These are phyloP conservation scores for Leptobrachium leishanense DNA, from an alignment of 2,113 vertebrate species.

Conservation along the genomic window DNA sequence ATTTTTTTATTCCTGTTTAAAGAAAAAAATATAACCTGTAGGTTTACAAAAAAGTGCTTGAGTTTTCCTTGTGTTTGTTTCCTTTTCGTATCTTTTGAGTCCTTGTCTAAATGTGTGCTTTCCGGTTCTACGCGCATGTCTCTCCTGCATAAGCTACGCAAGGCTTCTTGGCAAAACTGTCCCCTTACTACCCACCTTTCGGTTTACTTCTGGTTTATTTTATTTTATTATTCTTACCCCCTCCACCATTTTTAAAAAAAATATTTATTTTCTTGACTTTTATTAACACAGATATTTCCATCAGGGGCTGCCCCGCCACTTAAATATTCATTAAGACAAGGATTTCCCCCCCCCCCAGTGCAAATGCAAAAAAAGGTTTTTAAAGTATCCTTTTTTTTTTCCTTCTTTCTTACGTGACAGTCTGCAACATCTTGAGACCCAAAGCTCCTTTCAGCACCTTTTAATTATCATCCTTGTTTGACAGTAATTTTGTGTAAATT, in stretches of 20 bases:
- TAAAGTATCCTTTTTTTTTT: constrained; percentile 21
- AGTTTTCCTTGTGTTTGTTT: too few species aligned
- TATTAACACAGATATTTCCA: constrained; percentile 71
- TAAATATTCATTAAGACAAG: constrained; percentile 57
- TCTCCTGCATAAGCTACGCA: constrained; percentile 71
- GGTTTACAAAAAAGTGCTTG: too few species aligned
- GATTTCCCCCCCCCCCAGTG: constrained; percentile 58
- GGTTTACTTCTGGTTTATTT: constrained; percentile 51
- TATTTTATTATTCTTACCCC: constrained; percentile 54
- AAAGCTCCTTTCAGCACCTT: constrained; percentile 62
- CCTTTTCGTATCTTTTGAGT: too few species aligned
- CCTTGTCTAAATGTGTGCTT: constrained; percentile 32
- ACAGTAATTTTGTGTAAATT: constrained; percentile 70
- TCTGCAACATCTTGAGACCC: constrained; percentile 60
- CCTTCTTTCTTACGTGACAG: constrained; percentile 52
- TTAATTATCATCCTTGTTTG: constrained; percentile 72
- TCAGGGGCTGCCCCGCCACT: constrained; percentile 61
- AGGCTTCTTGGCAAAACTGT: constrained; percentile 60
- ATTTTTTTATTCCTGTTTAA: too few species aligned
- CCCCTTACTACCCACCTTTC: constrained; percentile 60
- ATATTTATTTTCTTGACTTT: constrained; percentile 57
- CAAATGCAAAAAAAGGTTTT: constrained; percentile 53
- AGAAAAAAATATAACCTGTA: too few species aligned
- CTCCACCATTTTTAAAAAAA: constrained; percentile 25
- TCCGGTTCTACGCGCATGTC: constrained; percentile 63